Percentiles rank a stretch among this genome's conserved stretches.
These are phyloP conservation scores for Caenorhabditis remanei DNA, from an alignment of 1,140 invertebrate genomes.

Conservation along the genomic window DNA sequence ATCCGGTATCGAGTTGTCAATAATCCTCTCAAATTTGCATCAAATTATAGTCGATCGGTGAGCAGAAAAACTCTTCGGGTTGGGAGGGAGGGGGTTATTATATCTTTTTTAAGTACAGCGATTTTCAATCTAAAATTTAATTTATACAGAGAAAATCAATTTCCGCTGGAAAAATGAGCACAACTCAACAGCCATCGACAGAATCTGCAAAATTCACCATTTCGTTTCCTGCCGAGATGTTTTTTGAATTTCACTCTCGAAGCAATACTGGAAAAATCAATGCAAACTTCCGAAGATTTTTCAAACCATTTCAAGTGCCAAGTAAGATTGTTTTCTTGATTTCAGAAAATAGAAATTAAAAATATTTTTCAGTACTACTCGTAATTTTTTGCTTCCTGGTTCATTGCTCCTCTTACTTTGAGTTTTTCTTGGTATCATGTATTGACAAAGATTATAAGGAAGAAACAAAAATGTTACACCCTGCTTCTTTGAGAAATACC, in stretches of 20 bases:
- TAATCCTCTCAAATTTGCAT: slow-evolving; percentile 44
- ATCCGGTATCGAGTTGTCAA: slow-evolving; percentile 50
- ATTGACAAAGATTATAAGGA: neutral
- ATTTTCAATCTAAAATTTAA: too few species aligned
- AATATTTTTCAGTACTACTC: neutral
- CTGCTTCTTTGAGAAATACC: neutral
- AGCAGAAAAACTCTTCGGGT: neutral
- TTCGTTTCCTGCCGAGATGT: slow-evolving; percentile 25
- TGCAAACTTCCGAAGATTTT: slow-evolving; percentile 19
- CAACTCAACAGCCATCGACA: neutral
- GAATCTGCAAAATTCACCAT: slow-evolving; percentile 39
- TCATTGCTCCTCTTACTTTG: slow-evolving; percentile 18
- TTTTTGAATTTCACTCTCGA: slow-evolving; percentile 3
- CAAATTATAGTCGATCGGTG: slow-evolving; percentile 39
- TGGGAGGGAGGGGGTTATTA: too few species aligned
- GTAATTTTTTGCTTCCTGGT: slow-evolving; percentile 19
- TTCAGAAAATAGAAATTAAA: too few species aligned
- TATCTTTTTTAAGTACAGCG: too few species aligned
- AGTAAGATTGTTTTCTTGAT: neutral
- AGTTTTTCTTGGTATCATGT: neutral
- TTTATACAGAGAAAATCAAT: slow-evolving; percentile 54
- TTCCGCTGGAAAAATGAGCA: slow-evolving; percentile 13
- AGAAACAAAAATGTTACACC: neutral
- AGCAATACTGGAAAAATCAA: slow-evolving; percentile 17
- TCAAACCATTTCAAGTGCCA: slow-evolving; percentile 35